Base-by-base conservation (phyloP, 2,888 invertebrate genomes). In the Cataglyphis rosenhaueri region DNA sequence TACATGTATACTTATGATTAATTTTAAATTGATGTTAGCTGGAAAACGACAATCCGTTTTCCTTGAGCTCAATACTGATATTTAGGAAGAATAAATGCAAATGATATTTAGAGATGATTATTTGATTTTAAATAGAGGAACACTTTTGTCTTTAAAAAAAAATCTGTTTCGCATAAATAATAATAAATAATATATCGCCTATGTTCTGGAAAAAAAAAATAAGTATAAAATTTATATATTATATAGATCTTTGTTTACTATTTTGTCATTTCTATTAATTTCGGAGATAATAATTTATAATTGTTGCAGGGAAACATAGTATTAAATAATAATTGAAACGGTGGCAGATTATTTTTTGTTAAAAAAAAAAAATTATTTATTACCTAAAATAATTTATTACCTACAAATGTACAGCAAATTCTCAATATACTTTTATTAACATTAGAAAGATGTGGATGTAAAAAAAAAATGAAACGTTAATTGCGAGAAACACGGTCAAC, bases 1-100 rank as follows among this genome's bases (percentile, higher is more conserved):
- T 71, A 57, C 15, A 52, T 52, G 8, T 52, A 48, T n/a, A n/a
- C 70, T 79, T 62, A 76, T 12, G 68, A 75, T 86, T 82, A 79
- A 84, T 29, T 29, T 29, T 29, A 29, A 29, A 29, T 85, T 81
- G 65, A 35, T 84, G 74, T 85, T 85, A 88, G 65, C n/a, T 35
- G 78, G 81, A 73, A 75, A 81, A 64, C 10, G 59, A 64, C 55
- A 61, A n/a, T 74, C 65, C 6, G 52, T 66, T 71, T 78, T 82
- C 86, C 79, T 74, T 29, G 44, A 55, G 88, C 88, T 88, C 88
- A 88, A 84, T 78, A 82, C 48, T 57, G 73, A 1, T 78, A 78
- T 61, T 3, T 79, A 70, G 70, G n/a, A 70, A 18, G 12, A 70
- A 21, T 59, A 15, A 48, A 44, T 44, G 32, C n/a, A 18, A 76